These are phyloP conservation scores for Diachrysia chrysitis DNA, from an alignment of 2,888 invertebrate genomes.

Conservation along the genomic window DNA sequence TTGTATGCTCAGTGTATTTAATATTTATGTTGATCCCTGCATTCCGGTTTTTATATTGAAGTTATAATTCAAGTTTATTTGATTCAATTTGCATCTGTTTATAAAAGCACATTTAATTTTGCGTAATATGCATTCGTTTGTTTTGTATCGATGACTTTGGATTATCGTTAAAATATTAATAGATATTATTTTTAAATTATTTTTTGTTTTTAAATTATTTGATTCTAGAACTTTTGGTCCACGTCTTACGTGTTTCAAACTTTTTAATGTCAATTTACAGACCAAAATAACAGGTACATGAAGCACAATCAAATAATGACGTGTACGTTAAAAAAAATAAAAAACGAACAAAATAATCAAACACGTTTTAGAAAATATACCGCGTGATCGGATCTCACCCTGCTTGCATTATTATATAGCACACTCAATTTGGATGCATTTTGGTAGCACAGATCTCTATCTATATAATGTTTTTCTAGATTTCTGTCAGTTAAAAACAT, in stretches of 20 bases:
- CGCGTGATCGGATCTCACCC: too few relatives aligned
- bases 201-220: too few relatives aligned
- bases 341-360: too few relatives aligned
- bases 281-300: too few relatives aligned
- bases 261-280: neutral
- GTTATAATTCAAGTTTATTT: constrained; percentile 57
- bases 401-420: neutral
- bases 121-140: neutral
- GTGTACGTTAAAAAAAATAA: too few relatives aligned
- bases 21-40: constrained; percentile 53
- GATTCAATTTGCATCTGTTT: constrained; percentile 54
- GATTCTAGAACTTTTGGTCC: too few relatives aligned
- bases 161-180: too few relatives aligned
- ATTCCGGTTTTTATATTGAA: constrained; percentile 52
- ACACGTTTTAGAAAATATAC: too few relatives aligned
- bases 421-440: neutral
- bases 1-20: constrained; percentile 42
- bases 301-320: too few relatives aligned
- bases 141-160: neutral
- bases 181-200: too few relatives aligned
- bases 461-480: neutral
- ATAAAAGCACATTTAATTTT: constrained; percentile 13
- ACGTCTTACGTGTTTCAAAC: neutral
- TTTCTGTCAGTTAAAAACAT: neutral
- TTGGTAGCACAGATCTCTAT: neutral